These are phyloP conservation scores for Pterostichus niger DNA, from an alignment of 2,888 invertebrate genomes.

Conservation along the genomic window DNA sequence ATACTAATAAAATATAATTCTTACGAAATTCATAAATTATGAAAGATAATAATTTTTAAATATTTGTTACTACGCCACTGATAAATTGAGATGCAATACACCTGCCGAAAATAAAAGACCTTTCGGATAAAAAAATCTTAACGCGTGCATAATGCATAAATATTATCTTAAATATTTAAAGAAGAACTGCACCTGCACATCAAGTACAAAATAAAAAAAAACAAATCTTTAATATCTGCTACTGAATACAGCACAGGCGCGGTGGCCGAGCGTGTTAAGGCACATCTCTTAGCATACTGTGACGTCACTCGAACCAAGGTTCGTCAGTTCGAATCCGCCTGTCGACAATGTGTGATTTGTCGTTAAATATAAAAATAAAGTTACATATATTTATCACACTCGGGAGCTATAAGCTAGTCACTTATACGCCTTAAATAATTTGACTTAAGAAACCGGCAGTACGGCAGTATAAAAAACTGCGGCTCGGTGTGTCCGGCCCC, in stretches of 20 bases:
- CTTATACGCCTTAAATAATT: no score
- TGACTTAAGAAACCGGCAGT: no score
- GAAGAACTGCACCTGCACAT: slow-evolving; percentile 18
- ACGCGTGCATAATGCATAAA: slow-evolving; percentile 13
- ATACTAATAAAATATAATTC: background rate
- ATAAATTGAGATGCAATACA: slow-evolving; percentile 20
- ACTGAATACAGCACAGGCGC: background rate
- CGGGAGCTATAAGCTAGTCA: no score
- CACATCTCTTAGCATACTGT: no score
- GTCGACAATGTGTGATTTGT: no score
- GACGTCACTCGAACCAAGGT: no score
- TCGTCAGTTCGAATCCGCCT: no score
- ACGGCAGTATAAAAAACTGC: no score
- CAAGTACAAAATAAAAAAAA: slow-evolving; percentile 32
- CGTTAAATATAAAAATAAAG: no score
- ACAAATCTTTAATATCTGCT: slow-evolving; percentile 12
- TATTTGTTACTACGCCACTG: slow-evolving; percentile 27
- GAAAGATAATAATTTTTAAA: background rate
- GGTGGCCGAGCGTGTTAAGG: no score
- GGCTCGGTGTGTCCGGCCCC: no score
- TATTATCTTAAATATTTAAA: slow-evolving; percentile 5
- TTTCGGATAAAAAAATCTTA: slow-evolving; percentile 29
- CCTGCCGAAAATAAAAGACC: slow-evolving; percentile 1
- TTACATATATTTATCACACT: no score
- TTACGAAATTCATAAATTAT: background rate